Evolutionary conservation across 1,140 invertebrate species (phyloP).

Genomic region (Megathymus violae): DNA sequence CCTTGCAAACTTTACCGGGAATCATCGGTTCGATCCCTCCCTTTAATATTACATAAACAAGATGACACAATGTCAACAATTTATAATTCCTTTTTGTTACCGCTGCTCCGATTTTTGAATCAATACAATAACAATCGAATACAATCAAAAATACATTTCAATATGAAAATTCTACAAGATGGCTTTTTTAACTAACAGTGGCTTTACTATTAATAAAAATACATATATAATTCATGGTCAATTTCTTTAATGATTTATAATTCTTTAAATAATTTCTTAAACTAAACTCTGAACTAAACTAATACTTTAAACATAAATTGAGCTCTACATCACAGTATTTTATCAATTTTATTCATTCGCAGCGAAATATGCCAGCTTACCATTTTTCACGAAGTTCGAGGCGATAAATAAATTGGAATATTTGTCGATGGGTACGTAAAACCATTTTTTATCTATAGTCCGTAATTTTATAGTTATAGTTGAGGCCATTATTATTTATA

Average conservation of each 20-base stretch:
- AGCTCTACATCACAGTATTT: slow-evolving; percentile 8
- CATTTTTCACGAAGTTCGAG: slow-evolving; percentile 43
- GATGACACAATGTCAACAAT: slow-evolving; percentile 43
- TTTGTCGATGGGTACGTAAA: slow-evolving; percentile 4
- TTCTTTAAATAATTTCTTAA: neutral
- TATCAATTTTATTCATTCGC: slow-evolving; percentile 33
- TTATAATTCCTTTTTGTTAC: slow-evolving; percentile 33
- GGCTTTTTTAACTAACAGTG: too few species aligned
- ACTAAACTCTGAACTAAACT: neutral
- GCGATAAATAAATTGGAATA: slow-evolving; percentile 44
- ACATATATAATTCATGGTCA: too few species aligned
- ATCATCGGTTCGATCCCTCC: slow-evolving; percentile 61
- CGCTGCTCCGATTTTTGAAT: neutral
- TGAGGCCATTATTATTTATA: too few species aligned
- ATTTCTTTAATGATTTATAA: neutral
- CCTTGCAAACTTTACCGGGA: slow-evolving; percentile 57
- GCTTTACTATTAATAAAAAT: too few species aligned
- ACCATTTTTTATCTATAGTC: neutral
- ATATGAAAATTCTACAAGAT: too few species aligned
- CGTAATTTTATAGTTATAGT: neutral
- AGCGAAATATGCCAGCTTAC: slow-evolving; percentile 37
- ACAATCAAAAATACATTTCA: too few species aligned
- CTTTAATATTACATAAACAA: slow-evolving; percentile 58
- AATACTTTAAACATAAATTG: neutral
- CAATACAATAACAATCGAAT: neutral